Evolutionary conservation across 2,888 invertebrate genomes (phyloP).

Genomic region (Nowickia ferox): DNA sequence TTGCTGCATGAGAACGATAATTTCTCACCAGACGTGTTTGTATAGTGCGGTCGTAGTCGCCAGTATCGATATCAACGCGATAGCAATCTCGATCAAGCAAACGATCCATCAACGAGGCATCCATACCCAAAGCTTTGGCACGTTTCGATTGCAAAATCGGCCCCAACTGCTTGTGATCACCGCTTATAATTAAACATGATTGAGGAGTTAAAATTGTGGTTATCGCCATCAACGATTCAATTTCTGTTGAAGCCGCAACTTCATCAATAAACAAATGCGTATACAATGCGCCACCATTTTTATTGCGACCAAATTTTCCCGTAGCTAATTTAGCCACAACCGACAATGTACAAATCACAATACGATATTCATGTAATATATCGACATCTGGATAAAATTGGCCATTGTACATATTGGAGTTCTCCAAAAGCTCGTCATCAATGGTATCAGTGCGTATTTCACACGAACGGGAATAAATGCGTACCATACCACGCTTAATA

Average conservation of each 20-base stretch:
- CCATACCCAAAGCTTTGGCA: constrained; percentile 76
- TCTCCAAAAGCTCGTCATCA: constrained; percentile 80
- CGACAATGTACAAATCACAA: constrained; percentile 87
- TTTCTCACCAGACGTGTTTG: constrained; percentile 90
- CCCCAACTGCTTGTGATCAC: constrained; percentile 90
- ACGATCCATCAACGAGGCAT: constrained; percentile 87
- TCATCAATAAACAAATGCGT: constrained; percentile 90
- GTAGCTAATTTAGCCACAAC: constrained; percentile 84
- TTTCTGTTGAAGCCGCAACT: constrained; percentile 89
- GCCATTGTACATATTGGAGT: constrained; percentile 82
- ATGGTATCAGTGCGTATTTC: constrained; percentile 81
- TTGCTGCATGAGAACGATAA: constrained; percentile 88
- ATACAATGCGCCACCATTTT: constrained; percentile 80
- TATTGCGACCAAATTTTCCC: constrained; percentile 78
- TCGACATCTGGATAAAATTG: constrained; percentile 83
- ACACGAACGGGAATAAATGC: constrained; percentile 83
- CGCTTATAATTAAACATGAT: constrained; percentile 77
- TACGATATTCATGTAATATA: constrained; percentile 84
- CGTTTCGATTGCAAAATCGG: constrained; percentile 84
- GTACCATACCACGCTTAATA: constrained; percentile 79
- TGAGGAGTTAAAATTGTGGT: constrained; percentile 34
- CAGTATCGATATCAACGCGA: constrained; percentile 74
- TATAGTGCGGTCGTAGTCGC: constrained; percentile 84
- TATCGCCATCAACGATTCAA: constrained; percentile 86
- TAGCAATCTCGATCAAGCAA: constrained; percentile 85